These are phyloP conservation scores for Elephantulus edwardii DNA, from an alignment of 2,113 vertebrate species.

Conservation along the genomic window DNA sequence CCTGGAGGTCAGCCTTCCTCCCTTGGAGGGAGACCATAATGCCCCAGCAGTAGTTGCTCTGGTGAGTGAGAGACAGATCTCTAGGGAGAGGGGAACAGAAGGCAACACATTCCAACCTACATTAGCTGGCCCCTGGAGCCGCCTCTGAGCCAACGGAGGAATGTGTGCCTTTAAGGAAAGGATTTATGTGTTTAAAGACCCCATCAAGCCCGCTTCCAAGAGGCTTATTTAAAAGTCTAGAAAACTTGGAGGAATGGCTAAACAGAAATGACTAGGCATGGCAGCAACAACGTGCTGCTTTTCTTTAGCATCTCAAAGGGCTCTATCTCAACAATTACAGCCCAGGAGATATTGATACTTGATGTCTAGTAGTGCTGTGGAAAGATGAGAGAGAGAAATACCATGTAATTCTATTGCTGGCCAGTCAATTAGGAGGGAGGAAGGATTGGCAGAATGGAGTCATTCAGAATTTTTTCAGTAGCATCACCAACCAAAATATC, in stretches of 20 bases:
- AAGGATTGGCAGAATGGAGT: slow-evolving; percentile 13
- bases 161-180: slow-evolving; percentile 39
- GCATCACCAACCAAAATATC: slow-evolving; percentile 27
- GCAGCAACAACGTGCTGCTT: background rate
- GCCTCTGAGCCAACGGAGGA: slow-evolving; percentile 28
- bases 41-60: background rate
- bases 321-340: background rate
- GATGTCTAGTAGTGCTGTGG: background rate
- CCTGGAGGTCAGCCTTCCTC: background rate
- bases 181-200: slow-evolving; percentile 36
- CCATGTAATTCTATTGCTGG: background rate
- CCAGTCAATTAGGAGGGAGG: slow-evolving; percentile 20
- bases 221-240: background rate
- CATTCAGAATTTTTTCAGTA: slow-evolving; percentile 48
- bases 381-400: background rate
- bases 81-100: background rate
- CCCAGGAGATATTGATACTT: background rate
- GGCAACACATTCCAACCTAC: slow-evolving; percentile 5
- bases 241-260: background rate
- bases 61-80: background rate
- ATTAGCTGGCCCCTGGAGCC: background rate
- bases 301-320: background rate
- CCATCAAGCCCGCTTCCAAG: background rate
- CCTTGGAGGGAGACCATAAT: background rate
- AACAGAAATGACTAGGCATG: background rate